A percentile compares a stretch with the other conserved stretches of the same genome.
These are phyloP conservation scores for Dermolepida albohirtum DNA, from an alignment of 2,888 invertebrate species.

Conservation along the genomic window DNA sequence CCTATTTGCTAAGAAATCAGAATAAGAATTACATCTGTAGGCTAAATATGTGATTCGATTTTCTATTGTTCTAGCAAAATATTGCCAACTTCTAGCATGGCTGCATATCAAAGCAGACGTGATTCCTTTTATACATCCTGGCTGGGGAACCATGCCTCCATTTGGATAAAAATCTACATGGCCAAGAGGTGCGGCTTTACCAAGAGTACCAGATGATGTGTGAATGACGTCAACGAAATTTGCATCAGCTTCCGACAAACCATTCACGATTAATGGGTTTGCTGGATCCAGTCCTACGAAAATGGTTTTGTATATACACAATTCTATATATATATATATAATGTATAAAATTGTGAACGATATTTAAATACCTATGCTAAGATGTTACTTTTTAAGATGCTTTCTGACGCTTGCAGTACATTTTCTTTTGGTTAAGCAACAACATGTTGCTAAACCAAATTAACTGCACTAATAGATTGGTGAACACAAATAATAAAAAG, in stretches of 20 bases:
- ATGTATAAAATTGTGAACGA: too few relatives aligned
- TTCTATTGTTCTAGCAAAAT: slow-evolving; percentile 47
- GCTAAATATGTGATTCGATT: slow-evolving; percentile 39
- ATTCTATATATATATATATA: too few relatives aligned
- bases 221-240: slow-evolving; percentile 54
- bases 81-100: slow-evolving; percentile 48
- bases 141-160: slow-evolving; percentile 55
- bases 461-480: too few relatives aligned
- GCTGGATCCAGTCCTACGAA: slow-evolving; percentile 38
- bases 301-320: too few relatives aligned
- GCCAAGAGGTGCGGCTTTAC: slow-evolving; percentile 52
- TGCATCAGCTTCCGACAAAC: slow-evolving; percentile 53
- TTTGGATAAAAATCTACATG: slow-evolving; percentile 65
- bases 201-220: slow-evolving; percentile 56
- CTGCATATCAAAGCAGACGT: slow-evolving; percentile 43
- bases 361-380: too few relatives aligned
- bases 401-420: too few relatives aligned
- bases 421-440: too few relatives aligned
- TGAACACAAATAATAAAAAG: too few relatives aligned
- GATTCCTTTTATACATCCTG: slow-evolving; percentile 53
- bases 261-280: slow-evolving; percentile 29
- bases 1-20: slow-evolving; percentile 36
- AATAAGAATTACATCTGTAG: slow-evolving; percentile 45
- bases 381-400: too few relatives aligned
- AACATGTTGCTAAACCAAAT: too few relatives aligned